Evolutionary conservation across 2,888 invertebrate species (phyloP).

Genomic region (Lucinisca nassula): DNA sequence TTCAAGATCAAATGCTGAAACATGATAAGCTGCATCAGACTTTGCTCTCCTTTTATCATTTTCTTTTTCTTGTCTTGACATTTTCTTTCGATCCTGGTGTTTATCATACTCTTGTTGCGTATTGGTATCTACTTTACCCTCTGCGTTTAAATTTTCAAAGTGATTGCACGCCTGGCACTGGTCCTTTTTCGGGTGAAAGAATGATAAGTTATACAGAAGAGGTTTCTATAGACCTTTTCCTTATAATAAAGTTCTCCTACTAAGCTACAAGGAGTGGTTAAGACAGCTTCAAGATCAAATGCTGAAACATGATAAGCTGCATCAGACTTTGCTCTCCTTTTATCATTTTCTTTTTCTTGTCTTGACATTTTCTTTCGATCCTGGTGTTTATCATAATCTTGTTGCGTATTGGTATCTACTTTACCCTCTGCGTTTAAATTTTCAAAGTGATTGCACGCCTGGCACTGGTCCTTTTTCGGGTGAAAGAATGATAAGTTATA

Average conservation of each 20-base stretch:
- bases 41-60: constrained; percentile 4
- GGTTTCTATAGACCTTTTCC: no score
- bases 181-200: constrained; percentile 28
- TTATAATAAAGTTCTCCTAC: constrained; percentile 60
- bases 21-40: constrained; percentile 11
- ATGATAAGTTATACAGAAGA: constrained; percentile 49
- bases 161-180: no score
- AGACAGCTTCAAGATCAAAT: constrained; percentile 49
- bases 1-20: constrained; percentile 41
- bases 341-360: constrained; percentile 32
- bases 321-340: constrained; percentile 10
- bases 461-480: constrained; percentile 45
- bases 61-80: constrained; percentile 19
- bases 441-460: constrained; percentile 12
- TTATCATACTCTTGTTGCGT: not conserved
- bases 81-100: constrained; percentile 28
- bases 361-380: constrained; percentile 12
- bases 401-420: constrained; percentile 2
- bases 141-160: no score
- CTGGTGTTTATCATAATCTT: constrained; percentile 23
- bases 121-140: constrained; percentile 6
- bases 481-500: constrained; percentile 19
- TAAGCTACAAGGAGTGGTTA: constrained; percentile 38
- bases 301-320: constrained; percentile 16
- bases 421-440: constrained; percentile 10